These are phyloP conservation scores for Dissostichus mawsoni DNA, from an alignment of 2,113 vertebrate genomes.

Conservation along the genomic window DNA sequence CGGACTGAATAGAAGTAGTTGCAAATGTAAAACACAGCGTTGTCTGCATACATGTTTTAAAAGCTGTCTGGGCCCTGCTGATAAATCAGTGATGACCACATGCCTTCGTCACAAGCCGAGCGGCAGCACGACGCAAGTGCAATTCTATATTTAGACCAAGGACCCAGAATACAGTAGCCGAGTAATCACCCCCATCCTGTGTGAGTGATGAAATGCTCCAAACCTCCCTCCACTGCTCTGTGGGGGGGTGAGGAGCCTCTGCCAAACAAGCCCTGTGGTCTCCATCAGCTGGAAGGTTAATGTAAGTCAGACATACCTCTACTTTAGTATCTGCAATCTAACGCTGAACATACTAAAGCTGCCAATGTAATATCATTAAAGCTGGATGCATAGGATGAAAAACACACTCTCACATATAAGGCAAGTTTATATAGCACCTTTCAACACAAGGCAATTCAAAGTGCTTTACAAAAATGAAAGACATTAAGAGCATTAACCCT, in stretches of 20 bases:
- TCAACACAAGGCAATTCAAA: too few species aligned
- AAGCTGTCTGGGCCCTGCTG: conserved; percentile 30
- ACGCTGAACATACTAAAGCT: background rate
- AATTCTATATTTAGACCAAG: conserved; percentile 75
- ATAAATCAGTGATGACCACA: conserved; percentile 61
- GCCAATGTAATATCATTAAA: background rate
- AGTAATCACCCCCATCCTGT: conserved; percentile 80
- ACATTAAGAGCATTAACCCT: too few species aligned
- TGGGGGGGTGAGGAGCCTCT: conserved; percentile 44
- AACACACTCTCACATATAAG: too few species aligned
- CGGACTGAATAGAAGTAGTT: background rate
- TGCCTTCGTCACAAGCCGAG: conserved; percentile 52
- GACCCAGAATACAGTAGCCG: conserved; percentile 69
- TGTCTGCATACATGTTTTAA: conserved; percentile 38
- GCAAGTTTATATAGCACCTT: too few species aligned
- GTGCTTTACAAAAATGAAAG: too few species aligned
- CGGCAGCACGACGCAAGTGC: conserved; percentile 33
- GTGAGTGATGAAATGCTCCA: conserved; percentile 75
- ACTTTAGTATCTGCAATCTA: background rate
- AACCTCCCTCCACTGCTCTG: conserved; percentile 49
- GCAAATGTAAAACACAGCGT: background rate
- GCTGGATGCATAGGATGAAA: background rate
- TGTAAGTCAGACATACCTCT: conserved; percentile 9
- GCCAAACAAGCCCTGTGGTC: conserved; percentile 29
- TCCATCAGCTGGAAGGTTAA: conserved; percentile 33